Percentiles rank a stretch among this genome's conserved stretches.
These are phyloP conservation scores for Pelagia noctiluca DNA, from an alignment of 30 jellyfish, hydroid and myxozoan genomes.

Conservation along the genomic window DNA sequence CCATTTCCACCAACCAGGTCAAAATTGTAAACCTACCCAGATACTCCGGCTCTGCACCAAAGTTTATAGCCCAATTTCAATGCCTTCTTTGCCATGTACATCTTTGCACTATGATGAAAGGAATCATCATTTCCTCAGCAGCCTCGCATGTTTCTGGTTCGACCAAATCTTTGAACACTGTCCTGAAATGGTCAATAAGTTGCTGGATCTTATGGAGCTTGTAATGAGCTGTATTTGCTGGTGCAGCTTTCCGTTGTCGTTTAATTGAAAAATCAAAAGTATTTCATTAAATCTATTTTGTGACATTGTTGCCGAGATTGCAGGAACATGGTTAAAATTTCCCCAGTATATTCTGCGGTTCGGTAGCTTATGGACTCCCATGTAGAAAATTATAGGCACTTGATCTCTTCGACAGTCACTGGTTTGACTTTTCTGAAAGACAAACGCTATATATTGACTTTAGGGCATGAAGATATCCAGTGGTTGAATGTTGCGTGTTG, in stretches of 20 bases:
- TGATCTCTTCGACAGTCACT: slow-evolving; percentile 22
- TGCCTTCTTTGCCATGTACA: slow-evolving; percentile 68
- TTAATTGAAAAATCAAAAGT: too few species aligned
- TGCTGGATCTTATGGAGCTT: slow-evolving; percentile 64
- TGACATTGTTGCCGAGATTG: slow-evolving; percentile 37
- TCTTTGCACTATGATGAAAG: slow-evolving; percentile 72
- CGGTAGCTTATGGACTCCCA: slow-evolving; percentile 45
- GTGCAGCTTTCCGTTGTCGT: slow-evolving; percentile 30
- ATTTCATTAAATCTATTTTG: slow-evolving; percentile 56
- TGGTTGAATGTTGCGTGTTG: too few species aligned
- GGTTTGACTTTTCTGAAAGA: too few species aligned
- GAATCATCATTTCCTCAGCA: slow-evolving; percentile 72
- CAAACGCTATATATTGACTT: too few species aligned
- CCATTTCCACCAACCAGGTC: slow-evolving; percentile 44
- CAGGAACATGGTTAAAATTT: too few species aligned
- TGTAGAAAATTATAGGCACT: slow-evolving; percentile 25
- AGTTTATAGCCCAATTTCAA: slow-evolving; percentile 65
- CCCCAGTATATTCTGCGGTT: too few species aligned
- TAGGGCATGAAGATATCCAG: too few species aligned
- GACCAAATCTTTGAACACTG: slow-evolving; percentile 33
- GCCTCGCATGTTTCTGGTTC: slow-evolving; percentile 36
- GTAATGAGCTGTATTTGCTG: slow-evolving; percentile 8
- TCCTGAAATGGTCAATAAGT: slow-evolving; percentile 63
- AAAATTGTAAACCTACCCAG: slow-evolving; percentile 56
- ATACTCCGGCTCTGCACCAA: slow-evolving; percentile 59